Conservation (phyloP, 2,888 invertebrate species). For the Cantharis flavilabris region DNA sequence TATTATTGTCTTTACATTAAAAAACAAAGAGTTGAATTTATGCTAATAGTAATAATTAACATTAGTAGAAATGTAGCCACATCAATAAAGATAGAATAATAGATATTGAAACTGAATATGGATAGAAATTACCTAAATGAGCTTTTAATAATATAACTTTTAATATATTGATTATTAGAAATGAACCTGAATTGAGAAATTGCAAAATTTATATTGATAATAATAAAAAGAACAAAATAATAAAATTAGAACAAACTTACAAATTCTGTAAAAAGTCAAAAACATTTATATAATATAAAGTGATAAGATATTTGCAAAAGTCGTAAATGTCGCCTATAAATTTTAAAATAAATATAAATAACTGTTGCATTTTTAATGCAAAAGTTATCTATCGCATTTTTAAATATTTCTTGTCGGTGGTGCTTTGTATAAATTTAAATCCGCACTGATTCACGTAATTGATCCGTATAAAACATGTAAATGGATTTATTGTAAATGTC, state of each 20-base stretch:
- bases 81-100: too few species aligned
- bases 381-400: background rate
- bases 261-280: background rate
- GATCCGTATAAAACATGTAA: conserved; percentile 21
- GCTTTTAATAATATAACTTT: background rate
- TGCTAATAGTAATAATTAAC: too few species aligned
- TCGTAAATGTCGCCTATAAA: background rate
- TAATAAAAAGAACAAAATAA: too few species aligned
- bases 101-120: too few species aligned
- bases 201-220: too few species aligned
- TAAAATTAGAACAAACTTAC: background rate
- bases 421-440: background rate
- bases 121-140: too few species aligned
- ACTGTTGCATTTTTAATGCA: background rate
- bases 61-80: too few species aligned
- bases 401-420: background rate
- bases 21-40: too few species aligned
- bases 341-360: background rate
- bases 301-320: background rate
- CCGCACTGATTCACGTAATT: conserved; percentile 12
- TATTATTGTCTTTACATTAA: too few species aligned
- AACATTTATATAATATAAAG: background rate
- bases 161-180: background rate
- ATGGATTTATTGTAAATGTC: conserved; percentile 28
- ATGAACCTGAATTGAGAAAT: too few species aligned